A percentile compares a stretch with the other conserved stretches of the same genome.
Conservation (phyloP, 2,797 vertebrate genomes). For the Buceros bicornis region DNA sequence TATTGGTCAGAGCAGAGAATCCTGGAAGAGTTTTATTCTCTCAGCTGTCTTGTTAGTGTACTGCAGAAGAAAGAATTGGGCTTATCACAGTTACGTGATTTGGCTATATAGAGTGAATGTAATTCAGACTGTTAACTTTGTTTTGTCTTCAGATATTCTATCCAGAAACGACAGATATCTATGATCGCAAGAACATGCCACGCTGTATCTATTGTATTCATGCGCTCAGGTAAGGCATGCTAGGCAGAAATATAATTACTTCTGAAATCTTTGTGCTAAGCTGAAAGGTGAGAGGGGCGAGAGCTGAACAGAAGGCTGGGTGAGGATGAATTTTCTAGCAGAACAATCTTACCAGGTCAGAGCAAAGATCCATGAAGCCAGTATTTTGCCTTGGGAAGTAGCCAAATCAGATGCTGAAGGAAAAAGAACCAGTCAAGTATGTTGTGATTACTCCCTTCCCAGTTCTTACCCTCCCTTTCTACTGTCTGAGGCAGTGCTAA, state of each 20-base stretch:
- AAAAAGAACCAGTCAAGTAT: not conserved
- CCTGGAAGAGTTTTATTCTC: not conserved
- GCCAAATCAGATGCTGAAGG: not conserved
- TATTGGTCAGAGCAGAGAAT: not conserved
- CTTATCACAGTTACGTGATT: not conserved
- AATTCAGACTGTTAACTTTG: not conserved
- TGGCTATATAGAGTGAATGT: not conserved
- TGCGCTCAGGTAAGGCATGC: slow-evolving; percentile 90
- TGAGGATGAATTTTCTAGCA: not conserved
- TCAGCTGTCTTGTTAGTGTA: not conserved
- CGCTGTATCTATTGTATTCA: slow-evolving; percentile 99
- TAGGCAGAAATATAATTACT: not conserved
- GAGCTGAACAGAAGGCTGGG: not conserved
- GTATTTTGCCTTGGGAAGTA: not conserved
- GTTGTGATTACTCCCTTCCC: not conserved
- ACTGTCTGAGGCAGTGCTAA: not conserved
- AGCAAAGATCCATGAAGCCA: not conserved
- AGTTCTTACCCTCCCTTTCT: not conserved
- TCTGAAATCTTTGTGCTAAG: slow-evolving; percentile 6
- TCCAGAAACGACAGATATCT: slow-evolving; percentile 98
- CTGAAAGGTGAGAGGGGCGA: not conserved
- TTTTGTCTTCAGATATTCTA: slow-evolving; percentile 93
- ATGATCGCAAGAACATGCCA: slow-evolving; percentile 99
- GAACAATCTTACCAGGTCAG: not conserved
- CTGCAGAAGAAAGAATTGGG: not conserved